Percentiles rank a stretch among this genome's conserved stretches.
These are phyloP conservation scores for Zosterops borbonicus DNA, from an alignment of 2,113 vertebrate species.

Conservation along the genomic window DNA sequence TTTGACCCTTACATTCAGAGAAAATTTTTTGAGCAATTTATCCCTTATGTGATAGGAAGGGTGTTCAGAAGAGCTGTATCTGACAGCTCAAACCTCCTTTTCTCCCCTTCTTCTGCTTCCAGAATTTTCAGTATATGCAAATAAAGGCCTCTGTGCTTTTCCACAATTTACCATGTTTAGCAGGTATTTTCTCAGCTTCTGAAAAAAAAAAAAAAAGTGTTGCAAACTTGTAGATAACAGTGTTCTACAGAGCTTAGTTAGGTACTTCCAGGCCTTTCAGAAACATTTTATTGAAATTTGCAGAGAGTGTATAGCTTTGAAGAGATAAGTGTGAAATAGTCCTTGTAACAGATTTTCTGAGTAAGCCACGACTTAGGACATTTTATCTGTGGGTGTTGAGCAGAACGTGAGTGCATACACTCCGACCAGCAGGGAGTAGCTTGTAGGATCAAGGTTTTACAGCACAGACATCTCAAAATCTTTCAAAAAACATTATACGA, in stretches of 20 bases:
- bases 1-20: background rate
- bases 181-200: constrained; percentile 1
- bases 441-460: constrained; percentile 1
- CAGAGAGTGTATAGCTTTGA: background rate
- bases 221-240: background rate
- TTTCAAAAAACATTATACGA: background rate
- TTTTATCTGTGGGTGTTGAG: background rate
- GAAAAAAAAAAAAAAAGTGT: background rate
- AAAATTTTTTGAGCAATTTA: background rate
- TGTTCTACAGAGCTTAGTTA: background rate
- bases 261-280: background rate
- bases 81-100: background rate
- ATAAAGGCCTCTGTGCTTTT: background rate
- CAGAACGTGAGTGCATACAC: background rate
- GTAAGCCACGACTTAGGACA: background rate
- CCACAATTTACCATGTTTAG: background rate
- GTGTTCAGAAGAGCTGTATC: background rate
- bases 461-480: background rate
- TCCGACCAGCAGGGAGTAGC: background rate
- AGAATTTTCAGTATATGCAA: background rate
- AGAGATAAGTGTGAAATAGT: background rate
- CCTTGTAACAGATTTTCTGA: background rate
- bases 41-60: background rate
- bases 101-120: background rate
- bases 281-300: background rate